These are phyloP conservation scores for Pipistrellus pygmaeus DNA, from an alignment of 2,797 vertebrate species.

Conservation along the genomic window DNA sequence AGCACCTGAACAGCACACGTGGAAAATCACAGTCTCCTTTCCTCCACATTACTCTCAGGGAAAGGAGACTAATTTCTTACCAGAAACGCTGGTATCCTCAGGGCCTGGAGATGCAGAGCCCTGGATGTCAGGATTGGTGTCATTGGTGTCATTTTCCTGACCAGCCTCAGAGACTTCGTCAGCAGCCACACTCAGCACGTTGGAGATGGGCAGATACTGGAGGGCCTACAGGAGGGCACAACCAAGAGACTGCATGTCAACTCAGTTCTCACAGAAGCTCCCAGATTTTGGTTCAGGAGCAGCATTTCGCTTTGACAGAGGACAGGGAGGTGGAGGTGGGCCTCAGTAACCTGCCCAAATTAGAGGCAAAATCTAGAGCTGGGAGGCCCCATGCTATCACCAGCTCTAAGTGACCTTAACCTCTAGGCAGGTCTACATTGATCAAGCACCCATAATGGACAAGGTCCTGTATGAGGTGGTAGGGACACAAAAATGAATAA, in stretches of 20 bases:
- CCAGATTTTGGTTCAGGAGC: not conserved
- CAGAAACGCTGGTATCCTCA: slow-evolving; percentile 20
- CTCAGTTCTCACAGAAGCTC: not conserved
- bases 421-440: not conserved
- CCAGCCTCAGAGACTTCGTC: not conserved
- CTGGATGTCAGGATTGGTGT: slow-evolving; percentile 58
- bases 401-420: not conserved
- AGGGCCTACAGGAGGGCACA: slow-evolving; percentile 82
- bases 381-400: not conserved
- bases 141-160: slow-evolving; percentile 59
- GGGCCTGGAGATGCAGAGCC: slow-evolving; percentile 35
- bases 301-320: not conserved
- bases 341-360: not conserved
- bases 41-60: not conserved
- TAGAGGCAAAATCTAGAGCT: not conserved
- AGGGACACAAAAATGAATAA: not conserved
- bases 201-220: slow-evolving; percentile 87
- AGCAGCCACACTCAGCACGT: slow-evolving; percentile 76
- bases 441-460: not conserved
- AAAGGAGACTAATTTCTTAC: slow-evolving; percentile 72
- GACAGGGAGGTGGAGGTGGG: not conserved
- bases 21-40: not conserved
- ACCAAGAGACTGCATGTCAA: not conserved
- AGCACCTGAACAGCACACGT: slow-evolving; percentile 13
- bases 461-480: not conserved